phyloP scores from a whole-genome alignment of 2,888 invertebrate genomes.

The Pharmacophagus antenor region DNA sequence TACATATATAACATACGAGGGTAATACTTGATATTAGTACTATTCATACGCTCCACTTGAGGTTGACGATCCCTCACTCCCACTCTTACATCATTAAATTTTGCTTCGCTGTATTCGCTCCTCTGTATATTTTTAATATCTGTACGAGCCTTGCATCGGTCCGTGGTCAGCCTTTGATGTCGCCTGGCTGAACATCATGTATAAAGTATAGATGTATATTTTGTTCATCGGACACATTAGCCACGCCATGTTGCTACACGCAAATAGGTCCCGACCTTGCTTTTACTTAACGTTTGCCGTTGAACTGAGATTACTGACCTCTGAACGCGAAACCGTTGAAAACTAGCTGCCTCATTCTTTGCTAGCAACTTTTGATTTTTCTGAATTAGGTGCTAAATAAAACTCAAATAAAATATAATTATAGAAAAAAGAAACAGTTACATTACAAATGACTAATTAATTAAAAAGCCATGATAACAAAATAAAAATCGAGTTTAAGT shows the following conservation, averaged over 20 bases:
- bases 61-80: constrained; percentile 44
- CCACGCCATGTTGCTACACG: constrained; percentile 21
- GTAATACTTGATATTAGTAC: constrained; percentile 30
- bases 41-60: constrained; percentile 47
- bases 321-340: constrained; percentile 10
- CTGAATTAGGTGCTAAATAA: neutral
- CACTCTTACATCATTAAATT: constrained; percentile 50
- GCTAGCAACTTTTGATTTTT: neutral
- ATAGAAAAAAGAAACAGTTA: no score
- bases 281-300: constrained; percentile 29
- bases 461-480: no score
- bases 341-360: constrained; percentile 8
- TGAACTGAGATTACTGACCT: constrained; percentile 28
- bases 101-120: constrained; percentile 40
- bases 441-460: no score
- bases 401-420: no score
- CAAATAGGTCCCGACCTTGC: constrained; percentile 29
- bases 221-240: constrained; percentile 25
- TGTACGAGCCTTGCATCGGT: constrained; percentile 24
- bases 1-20: constrained; percentile 5
- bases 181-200: constrained; percentile 17
- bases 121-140: constrained; percentile 35
- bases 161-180: constrained; percentile 30
- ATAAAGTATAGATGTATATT: constrained; percentile 25
- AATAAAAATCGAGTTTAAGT: no score